Evolutionary conservation across 2,113 vertebrate genomes (phyloP).

Genomic region (Coptodon rendalli): DNA sequence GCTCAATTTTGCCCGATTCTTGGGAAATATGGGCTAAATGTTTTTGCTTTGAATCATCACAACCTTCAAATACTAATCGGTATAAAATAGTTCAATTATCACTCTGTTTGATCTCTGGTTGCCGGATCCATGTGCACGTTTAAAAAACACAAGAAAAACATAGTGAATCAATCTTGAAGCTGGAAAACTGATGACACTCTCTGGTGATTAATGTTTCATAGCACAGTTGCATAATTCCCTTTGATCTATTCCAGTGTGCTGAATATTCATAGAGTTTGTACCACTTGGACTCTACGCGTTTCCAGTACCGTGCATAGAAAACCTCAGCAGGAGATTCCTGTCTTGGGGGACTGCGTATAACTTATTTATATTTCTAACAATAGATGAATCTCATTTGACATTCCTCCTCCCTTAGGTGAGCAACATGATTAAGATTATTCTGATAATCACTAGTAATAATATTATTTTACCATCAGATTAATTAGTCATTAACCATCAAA

Average conservation of each 20-base stretch:
- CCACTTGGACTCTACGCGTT: slow-evolving; percentile 22
- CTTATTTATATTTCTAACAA: background rate
- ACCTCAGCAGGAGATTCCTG: background rate
- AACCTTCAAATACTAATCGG: background rate
- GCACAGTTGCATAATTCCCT: slow-evolving; percentile 45
- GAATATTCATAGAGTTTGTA: slow-evolving; percentile 37
- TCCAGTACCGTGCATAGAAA: background rate
- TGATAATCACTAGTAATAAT: background rate
- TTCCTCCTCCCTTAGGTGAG: background rate
- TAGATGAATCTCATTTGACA: background rate
- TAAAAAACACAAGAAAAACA: background rate
- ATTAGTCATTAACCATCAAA: background rate
- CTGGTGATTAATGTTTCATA: slow-evolving; percentile 35
- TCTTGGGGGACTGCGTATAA: background rate
- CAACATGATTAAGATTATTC: background rate
- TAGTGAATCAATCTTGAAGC: slow-evolving; percentile 8
- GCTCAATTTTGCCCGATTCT: background rate
- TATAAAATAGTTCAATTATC: background rate
- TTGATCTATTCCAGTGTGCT: slow-evolving; percentile 18
- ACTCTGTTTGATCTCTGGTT: background rate
- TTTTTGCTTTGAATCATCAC: background rate
- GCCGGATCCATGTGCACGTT: background rate
- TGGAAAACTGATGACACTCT: slow-evolving; percentile 24
- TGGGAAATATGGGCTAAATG: background rate
- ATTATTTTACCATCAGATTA: background rate